Evolutionary conservation across 2,888 invertebrate species (phyloP).

Genomic region (Eupithecia abbreviata): DNA sequence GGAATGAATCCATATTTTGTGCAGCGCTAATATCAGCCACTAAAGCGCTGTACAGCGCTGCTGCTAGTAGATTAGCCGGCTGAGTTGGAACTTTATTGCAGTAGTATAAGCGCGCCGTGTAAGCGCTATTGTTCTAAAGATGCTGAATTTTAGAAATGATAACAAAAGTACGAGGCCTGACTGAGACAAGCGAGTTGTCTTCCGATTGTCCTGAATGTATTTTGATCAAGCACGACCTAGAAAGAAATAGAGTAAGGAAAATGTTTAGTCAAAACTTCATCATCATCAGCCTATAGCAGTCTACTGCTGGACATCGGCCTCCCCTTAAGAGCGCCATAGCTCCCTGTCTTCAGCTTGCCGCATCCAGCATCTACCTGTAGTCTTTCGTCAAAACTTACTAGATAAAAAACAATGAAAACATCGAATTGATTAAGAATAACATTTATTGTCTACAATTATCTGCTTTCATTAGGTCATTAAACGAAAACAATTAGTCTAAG

Average conservation of each 20-base stretch:
- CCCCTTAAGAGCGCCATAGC: no score
- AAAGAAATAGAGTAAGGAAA: neutral
- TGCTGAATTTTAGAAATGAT: slow-evolving; percentile 38
- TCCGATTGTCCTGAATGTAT: neutral
- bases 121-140: slow-evolving; percentile 50
- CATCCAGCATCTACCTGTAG: no score
- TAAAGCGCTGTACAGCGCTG: slow-evolving; percentile 49
- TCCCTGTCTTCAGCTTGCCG: no score
- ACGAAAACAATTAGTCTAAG: no score
- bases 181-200: neutral
- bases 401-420: no score
- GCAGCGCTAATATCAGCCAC: slow-evolving; percentile 54
- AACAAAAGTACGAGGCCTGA: slow-evolving; percentile 3
- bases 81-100: slow-evolving; percentile 43
- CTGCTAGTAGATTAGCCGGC: slow-evolving; percentile 45
- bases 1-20: slow-evolving; percentile 38
- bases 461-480: no score
- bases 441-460: no score
- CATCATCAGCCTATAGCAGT: no score
- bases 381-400: no score
- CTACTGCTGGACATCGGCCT: no score
- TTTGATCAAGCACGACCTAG: neutral
- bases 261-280: neutral
- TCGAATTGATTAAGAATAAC: no score
- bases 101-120: slow-evolving; percentile 30